A percentile compares a stretch with the other conserved stretches of the same genome.
Evolutionary conservation across 2,113 vertebrate genomes (phyloP).

Genomic region (Misgurnus anguillicaudatus): DNA sequence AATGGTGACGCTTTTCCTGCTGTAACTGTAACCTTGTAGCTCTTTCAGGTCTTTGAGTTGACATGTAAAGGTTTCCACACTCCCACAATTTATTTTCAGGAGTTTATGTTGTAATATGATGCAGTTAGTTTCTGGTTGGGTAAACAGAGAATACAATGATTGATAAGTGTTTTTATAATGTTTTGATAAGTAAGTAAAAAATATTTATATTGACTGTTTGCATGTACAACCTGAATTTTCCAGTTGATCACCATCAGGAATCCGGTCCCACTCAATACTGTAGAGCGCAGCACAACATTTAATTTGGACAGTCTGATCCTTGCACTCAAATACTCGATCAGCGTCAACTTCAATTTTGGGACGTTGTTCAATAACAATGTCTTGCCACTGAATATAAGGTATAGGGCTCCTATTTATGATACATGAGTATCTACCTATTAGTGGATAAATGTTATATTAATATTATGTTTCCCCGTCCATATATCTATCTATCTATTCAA

Average conservation of each 20-base stretch:
- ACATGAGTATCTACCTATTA: conserved; percentile 64
- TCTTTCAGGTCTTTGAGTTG: background rate
- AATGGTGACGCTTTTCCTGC: background rate
- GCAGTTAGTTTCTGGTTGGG: background rate
- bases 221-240: background rate
- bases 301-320: background rate
- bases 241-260: background rate
- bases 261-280: background rate
- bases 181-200: no score
- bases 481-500: no score
- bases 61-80: background rate
- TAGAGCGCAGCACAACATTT: conserved; percentile 14
- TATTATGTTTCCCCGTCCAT: no score
- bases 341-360: conserved; percentile 49
- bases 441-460: background rate
- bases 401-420: background rate
- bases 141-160: background rate
- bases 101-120: background rate
- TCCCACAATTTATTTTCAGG: background rate
- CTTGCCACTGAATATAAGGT: conserved; percentile 45
- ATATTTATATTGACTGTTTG: no score
- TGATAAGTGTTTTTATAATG: no score
- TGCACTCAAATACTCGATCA: background rate
- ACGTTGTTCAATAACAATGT: conserved; percentile 45
- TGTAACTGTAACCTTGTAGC: background rate